Percentiles rank a stretch among this genome's conserved stretches.
These are phyloP conservation scores for Clistopyga incitator DNA, from an alignment of 2,888 invertebrate species.

Conservation along the genomic window DNA sequence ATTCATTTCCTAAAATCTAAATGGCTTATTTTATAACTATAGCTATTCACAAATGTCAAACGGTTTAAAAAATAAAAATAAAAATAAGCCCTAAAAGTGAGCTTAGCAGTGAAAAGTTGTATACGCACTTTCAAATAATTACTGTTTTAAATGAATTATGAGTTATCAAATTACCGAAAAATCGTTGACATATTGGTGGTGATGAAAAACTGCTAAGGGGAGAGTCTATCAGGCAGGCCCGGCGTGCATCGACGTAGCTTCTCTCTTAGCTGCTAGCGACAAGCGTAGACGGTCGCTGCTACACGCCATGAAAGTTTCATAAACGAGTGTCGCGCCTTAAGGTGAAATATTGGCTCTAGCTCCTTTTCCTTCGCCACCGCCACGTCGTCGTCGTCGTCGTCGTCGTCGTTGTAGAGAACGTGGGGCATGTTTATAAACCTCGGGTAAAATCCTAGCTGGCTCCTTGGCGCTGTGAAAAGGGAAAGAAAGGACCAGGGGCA, in stretches of 20 bases:
- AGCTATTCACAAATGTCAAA: no score
- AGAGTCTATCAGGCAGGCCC: not conserved
- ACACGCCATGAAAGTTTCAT: constrained; percentile 77
- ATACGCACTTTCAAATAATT: not conserved
- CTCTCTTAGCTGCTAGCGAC: not conserved
- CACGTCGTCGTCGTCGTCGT: constrained; percentile 64
- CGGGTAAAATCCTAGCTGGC: constrained; percentile 53
- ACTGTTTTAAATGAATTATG: not conserved
- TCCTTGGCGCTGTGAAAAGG: constrained; percentile 37
- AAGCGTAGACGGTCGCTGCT: constrained; percentile 39
- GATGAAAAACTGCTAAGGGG: not conserved
- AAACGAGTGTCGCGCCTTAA: constrained; percentile 78
- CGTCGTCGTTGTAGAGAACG: constrained; percentile 66
- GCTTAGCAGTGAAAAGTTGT: no score
- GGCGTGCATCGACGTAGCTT: constrained; percentile 13
- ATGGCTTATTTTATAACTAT: no score
- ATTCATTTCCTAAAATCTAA: no score
- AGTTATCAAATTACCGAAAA: not conserved
- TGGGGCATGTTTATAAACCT: constrained; percentile 73
- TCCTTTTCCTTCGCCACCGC: constrained; percentile 38
- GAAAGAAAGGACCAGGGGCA: constrained; percentile 28
- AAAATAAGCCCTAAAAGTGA: no score
- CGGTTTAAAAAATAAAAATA: no score
- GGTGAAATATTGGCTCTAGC: constrained; percentile 76
- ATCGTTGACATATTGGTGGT: not conserved